These are phyloP conservation scores for Pipistrellus pipistrellus DNA, from an alignment of 2,797 vertebrate genomes.

Conservation along the genomic window DNA sequence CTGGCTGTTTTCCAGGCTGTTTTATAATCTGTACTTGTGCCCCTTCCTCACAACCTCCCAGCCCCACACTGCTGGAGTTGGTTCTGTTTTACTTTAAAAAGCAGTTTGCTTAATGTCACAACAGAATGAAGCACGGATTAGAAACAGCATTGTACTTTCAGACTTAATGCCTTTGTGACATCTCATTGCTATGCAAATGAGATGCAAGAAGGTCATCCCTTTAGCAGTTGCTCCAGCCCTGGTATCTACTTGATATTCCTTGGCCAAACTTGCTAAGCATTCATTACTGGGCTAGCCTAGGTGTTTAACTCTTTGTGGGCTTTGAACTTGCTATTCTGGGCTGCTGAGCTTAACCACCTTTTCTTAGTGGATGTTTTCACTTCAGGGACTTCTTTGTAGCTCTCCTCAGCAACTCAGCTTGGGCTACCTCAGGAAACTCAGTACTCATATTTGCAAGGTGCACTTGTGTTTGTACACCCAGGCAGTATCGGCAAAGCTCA, in stretches of 20 bases:
- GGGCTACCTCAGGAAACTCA: background rate
- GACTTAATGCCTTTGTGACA: slow-evolving; percentile 74
- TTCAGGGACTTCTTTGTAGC: background rate
- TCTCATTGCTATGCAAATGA: slow-evolving; percentile 84
- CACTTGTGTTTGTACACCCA: slow-evolving; percentile 35
- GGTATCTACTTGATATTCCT: slow-evolving; percentile 80
- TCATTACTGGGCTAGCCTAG: slow-evolving; percentile 68
- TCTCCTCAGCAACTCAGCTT: background rate
- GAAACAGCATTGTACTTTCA: slow-evolving; percentile 73
- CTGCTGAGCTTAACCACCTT: background rate
- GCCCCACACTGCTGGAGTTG: slow-evolving; percentile 58
- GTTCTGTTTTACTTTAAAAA: slow-evolving; percentile 80
- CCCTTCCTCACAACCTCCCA: no score
- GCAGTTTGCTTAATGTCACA: slow-evolving; percentile 79
- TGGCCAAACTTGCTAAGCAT: slow-evolving; percentile 74
- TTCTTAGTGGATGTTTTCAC: background rate
- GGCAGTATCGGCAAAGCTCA: background rate
- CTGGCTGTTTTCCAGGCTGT: slow-evolving; percentile 67
- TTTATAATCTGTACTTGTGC: slow-evolving; percentile 39
- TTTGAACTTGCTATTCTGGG: background rate
- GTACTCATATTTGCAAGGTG: background rate
- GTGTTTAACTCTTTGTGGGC: slow-evolving; percentile 79
- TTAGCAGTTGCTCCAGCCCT: slow-evolving; percentile 78
- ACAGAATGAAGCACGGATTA: slow-evolving; percentile 84
- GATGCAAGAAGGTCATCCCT: slow-evolving; percentile 81